Percentiles rank a stretch among this genome's conserved stretches.
Conservation (phyloP, 1,140 invertebrate species). For the Bombus waltoni region DNA sequence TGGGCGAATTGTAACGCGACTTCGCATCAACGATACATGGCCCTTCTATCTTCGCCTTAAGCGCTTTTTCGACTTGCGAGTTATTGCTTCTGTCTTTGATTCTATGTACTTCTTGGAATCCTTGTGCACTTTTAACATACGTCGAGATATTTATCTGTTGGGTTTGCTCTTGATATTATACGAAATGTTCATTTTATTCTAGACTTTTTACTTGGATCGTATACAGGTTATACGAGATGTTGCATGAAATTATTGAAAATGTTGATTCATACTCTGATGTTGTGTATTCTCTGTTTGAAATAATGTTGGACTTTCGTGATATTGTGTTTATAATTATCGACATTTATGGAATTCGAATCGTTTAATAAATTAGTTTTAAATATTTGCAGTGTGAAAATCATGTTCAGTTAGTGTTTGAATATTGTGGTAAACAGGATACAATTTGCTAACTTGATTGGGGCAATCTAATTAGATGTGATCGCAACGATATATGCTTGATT, state of each 20-base stretch:
- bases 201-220: too few species aligned
- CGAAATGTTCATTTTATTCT: not conserved
- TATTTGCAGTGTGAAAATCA: too few species aligned
- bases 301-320: too few species aligned
- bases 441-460: not conserved
- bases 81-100: not conserved
- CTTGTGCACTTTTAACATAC: not conserved
- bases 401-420: not conserved
- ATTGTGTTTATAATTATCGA: too few species aligned
- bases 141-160: not conserved
- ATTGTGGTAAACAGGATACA: not conserved
- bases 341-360: too few species aligned
- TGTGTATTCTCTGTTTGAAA: too few species aligned
- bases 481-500: not conserved
- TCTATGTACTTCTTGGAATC: too few species aligned
- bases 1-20: constrained; percentile 20
- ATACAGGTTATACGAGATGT: too few species aligned
- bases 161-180: not conserved
- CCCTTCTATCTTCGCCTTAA: not conserved
- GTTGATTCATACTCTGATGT: too few species aligned
- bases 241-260: too few species aligned
- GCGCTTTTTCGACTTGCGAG: not conserved
- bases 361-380: not conserved
- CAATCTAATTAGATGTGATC: constrained; percentile 2
- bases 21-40: constrained; percentile 17